Conservation (phyloP, 2,113 vertebrate species). For the Petrocephalus microphthalmus region DNA sequence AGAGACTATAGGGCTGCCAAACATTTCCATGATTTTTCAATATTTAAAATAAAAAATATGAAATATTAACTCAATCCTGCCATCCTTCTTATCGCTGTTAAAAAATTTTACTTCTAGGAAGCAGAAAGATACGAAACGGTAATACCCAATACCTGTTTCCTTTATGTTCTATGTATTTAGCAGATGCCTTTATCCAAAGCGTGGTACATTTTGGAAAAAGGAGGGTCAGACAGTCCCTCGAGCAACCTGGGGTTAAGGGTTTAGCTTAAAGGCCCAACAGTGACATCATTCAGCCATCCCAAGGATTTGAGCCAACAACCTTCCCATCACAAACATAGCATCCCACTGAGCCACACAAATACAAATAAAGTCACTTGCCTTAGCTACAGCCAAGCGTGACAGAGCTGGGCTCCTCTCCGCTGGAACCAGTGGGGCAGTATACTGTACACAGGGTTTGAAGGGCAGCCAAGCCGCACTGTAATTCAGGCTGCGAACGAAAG, state of each 20-base stretch:
- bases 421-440: background rate
- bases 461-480: constrained; percentile 45
- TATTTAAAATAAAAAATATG: constrained; percentile 1
- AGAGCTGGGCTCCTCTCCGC: background rate
- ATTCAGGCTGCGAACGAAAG: constrained; percentile 32
- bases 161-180: background rate
- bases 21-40: background rate
- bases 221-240: background rate
- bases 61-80: background rate
- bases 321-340: background rate
- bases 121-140: background rate
- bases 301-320: background rate
- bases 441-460: constrained; percentile 47
- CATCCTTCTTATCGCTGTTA: background rate
- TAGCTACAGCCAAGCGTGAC: background rate
- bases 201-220: background rate
- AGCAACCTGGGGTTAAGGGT: background rate
- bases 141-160: background rate
- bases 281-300: background rate
- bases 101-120: background rate
- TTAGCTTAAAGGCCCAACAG: background rate
- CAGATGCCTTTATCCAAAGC: background rate
- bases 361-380: background rate
- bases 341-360: background rate
- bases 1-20: background rate